These are phyloP conservation scores for Todus mexicanus DNA, from an alignment of 2,797 vertebrate species.

Conservation along the genomic window DNA sequence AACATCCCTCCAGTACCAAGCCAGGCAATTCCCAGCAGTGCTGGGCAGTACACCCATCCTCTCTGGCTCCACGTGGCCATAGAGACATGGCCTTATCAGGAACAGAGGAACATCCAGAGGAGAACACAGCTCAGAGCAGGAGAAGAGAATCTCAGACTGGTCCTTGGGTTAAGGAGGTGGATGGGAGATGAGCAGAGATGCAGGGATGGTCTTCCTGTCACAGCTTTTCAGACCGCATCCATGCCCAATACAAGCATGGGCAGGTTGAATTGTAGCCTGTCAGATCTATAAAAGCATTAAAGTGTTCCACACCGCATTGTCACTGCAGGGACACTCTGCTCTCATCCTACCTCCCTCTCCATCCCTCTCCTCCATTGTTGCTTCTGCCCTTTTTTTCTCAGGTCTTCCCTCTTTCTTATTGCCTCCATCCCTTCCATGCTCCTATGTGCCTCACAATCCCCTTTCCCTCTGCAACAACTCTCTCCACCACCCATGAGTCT, in stretches of 20 bases:
- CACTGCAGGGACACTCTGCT: not conserved
- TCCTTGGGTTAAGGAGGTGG: not conserved
- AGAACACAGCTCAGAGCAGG: not conserved
- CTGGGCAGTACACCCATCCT: not conserved
- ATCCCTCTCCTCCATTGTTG: not conserved
- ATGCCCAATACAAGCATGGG: not conserved
- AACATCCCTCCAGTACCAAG: not conserved
- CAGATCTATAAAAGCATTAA: not conserved
- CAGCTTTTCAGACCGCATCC: not conserved
- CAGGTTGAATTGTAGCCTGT: not conserved
- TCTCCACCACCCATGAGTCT: not conserved
- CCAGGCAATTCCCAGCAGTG: not conserved
- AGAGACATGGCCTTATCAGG: accelerated
- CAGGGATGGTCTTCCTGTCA: not conserved
- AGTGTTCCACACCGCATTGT: not conserved
- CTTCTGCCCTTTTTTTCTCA: not conserved
- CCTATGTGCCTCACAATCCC: not conserved
- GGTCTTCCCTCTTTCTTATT: not conserved
- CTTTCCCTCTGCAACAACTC: not conserved
- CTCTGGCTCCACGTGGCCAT: not conserved
- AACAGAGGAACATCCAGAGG: not conserved
- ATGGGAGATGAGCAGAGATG: not conserved
- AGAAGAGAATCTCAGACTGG: not conserved
- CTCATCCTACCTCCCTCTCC: not conserved
- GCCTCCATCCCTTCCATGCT: not conserved